Percentiles rank a stretch among this genome's conserved stretches.
Conservation (phyloP, 2,797 vertebrate genomes). For the Manis crassicaudata region DNA sequence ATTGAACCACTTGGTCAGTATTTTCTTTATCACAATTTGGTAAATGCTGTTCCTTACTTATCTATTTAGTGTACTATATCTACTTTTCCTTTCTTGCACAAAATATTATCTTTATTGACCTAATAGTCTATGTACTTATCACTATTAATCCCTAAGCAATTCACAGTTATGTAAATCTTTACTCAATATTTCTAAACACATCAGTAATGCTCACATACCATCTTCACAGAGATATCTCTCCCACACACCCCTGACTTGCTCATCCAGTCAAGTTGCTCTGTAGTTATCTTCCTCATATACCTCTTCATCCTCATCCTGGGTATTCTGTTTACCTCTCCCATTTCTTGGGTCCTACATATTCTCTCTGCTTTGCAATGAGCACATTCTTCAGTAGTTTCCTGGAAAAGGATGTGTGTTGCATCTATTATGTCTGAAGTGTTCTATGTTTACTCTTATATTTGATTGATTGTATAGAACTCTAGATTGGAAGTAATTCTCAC, state of each 20-base stretch:
- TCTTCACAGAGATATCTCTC: background rate
- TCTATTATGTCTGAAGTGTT: background rate
- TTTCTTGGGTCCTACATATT: background rate
- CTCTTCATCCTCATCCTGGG: background rate
- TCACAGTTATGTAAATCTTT: background rate
- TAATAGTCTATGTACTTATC: background rate
- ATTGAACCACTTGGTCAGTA: background rate
- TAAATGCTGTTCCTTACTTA: background rate
- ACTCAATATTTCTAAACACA: background rate
- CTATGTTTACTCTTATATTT: background rate
- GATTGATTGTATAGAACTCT: background rate
- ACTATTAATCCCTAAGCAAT: background rate
- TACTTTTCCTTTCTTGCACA: background rate
- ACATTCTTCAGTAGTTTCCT: background rate
- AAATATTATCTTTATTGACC: background rate
- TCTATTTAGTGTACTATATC: background rate
- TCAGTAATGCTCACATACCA: background rate
- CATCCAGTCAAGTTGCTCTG: background rate
- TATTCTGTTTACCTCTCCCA: no score
- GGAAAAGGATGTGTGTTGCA: background rate
- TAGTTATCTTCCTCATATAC: background rate
- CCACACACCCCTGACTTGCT: background rate
- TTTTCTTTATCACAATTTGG: background rate
- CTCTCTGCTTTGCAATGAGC: background rate
- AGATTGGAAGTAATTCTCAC: slow-evolving; percentile 5